These are phyloP conservation scores for Nycticorax nycticorax DNA, from an alignment of 2,113 vertebrate genomes.

Conservation along the genomic window DNA sequence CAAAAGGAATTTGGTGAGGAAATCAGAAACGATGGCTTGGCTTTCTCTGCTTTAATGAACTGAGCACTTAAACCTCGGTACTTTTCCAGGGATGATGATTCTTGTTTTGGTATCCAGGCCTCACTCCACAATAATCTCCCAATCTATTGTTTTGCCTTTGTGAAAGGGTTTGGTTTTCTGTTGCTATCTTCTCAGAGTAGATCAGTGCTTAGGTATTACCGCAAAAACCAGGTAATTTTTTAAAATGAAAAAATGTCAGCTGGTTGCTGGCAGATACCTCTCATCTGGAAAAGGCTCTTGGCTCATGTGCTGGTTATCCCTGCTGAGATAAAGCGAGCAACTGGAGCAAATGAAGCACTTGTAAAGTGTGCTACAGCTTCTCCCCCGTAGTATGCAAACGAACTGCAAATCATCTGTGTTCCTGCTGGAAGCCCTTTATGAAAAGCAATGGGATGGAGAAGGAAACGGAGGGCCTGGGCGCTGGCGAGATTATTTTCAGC, in stretches of 20 bases:
- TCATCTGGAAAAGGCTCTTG: constrained; percentile 34
- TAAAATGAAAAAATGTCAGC: neutral
- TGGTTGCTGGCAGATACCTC: constrained; percentile 9
- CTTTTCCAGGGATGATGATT: neutral
- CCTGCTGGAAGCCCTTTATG: constrained; percentile 27
- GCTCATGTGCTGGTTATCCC: neutral
- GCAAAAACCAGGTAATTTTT: constrained; percentile 5
- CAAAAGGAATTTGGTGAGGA: constrained; percentile 41
- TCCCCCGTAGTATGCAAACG: neutral
- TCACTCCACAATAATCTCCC: neutral
- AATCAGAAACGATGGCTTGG: constrained; percentile 5
- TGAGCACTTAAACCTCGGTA: neutral
- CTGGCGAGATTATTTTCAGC: neutral
- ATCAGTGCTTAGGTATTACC: neutral
- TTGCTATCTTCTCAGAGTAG: neutral
- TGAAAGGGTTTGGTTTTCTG: constrained; percentile 21
- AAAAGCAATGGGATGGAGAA: neutral
- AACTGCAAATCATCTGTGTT: constrained; percentile 5
- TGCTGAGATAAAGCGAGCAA: constrained; percentile 36
- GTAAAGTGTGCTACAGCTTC: neutral
- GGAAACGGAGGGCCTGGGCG: neutral
- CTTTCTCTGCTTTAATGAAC: neutral
- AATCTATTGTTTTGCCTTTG: neutral
- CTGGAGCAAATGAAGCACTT: constrained; percentile 20
- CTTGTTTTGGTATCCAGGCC: constrained; percentile 10